Evolutionary conservation across 2,888 invertebrate species (phyloP), one percentile per base, ranked within the genome.

Genomic region (Rhimphoctona megacephalus): DNA sequence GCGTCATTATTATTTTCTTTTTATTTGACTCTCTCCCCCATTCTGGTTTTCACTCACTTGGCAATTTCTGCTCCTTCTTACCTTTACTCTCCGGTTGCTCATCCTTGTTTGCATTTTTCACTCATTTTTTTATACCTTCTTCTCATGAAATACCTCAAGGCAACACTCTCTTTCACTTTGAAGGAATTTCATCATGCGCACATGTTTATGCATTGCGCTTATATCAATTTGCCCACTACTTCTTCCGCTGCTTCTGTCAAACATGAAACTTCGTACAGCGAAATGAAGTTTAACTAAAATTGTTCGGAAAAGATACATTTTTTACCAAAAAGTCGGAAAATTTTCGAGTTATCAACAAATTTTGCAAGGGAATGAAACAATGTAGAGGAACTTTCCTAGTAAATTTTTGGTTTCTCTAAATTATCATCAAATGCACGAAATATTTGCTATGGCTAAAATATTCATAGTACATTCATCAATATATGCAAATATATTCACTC

Each of bases 101-200:
- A 54, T 66, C 11, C 46, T 61, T 43, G 52, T 52, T 39, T 64
- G 69, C 54, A 66, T 61, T 9, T 61, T 30, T 30, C 57, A 25
- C 7, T 79, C 19, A 72, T 85, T 19, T 22, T 25, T n/a, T 25
- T 46, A 57, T 66, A 14, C 33, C 22, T 43, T 64, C 25, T 25
- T n/a, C 64, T 14, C 66, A 30, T 66, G 64, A n/a, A 72, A 66
- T 36, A 36, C 36, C 30, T n/a, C n/a, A n/a, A 72, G 52, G n/a
- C 52, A 54, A 52, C 52, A 64, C 52, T 33, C 70, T 72, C 72
- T 52, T 74, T 57, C 30, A 33, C 72, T 80, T 72, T 80, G 33
- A 33, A 72, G 46, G 17, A 49, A 46, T 61, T 64, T 36, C 2
- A 39, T 49, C 33, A 43, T 39, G 69, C 22, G 61, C 30, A 57